Conservation (phyloP, 2,888 invertebrate species). For the Neuroscelio doddi region DNA sequence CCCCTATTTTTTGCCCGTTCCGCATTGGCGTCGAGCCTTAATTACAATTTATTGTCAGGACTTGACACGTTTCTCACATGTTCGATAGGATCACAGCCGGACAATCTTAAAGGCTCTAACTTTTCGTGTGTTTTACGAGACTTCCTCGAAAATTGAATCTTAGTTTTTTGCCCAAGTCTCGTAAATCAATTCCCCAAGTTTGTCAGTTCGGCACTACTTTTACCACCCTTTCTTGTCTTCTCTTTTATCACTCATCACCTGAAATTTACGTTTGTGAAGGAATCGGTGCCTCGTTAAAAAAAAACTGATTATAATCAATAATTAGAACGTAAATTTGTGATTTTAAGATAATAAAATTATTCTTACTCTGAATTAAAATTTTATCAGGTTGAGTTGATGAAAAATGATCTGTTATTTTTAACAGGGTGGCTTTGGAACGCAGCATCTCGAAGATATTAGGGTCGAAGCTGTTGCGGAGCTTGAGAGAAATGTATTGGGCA, state of each 20-base stretch:
- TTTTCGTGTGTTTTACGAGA: constrained; percentile 24
- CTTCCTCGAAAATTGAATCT: constrained; percentile 14
- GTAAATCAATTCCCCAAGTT: constrained; percentile 23
- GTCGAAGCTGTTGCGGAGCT: constrained; percentile 24
- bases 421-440: constrained; percentile 37
- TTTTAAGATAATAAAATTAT: too few relatives aligned
- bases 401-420: constrained; percentile 30
- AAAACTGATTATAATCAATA: too few relatives aligned
- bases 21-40: constrained; percentile 26
- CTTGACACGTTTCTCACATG: constrained; percentile 34
- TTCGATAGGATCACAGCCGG: constrained; percentile 15
- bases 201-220: background rate
- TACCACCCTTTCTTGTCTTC: background rate
- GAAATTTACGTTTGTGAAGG: constrained; percentile 2
- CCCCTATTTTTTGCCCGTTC: constrained; percentile 19
- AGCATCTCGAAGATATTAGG: constrained; percentile 22
- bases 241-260: constrained; percentile 10
- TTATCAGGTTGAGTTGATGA: constrained; percentile 12
- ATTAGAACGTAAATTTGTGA: too few relatives aligned
- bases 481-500: constrained; percentile 12
- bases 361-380: too few relatives aligned
- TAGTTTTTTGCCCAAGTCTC: constrained; percentile 8
- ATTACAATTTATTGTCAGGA: constrained; percentile 50
- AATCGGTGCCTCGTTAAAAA: background rate
- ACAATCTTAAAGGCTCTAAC: background rate